Evolutionary conservation across 2,113 vertebrate species (phyloP), one percentile per base, ranked within the genome.

Genomic region (Smithornis capensis): DNA sequence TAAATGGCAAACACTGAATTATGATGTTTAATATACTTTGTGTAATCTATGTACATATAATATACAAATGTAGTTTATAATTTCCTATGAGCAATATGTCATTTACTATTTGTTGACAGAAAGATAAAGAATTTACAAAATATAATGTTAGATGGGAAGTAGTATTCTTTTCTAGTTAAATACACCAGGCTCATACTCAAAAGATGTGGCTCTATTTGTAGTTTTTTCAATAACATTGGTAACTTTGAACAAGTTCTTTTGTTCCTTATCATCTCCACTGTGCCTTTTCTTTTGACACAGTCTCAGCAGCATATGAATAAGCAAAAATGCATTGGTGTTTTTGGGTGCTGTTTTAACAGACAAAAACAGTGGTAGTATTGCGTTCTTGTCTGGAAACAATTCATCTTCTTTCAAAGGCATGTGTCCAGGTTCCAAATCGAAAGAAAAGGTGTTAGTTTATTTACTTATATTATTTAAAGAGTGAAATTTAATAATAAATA

Each of bases 181-280:
- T 0, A 0, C 10, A 62, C 14, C 6, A 19, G 19, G 6, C n/a
- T 63, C 45, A 7, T 33, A 40, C 12, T 49, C 40, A n/a, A 37
- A 50, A 89, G 65, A 56, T 62, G 42, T 44, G 21, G 9, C 5
- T 57, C 5, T 60, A 11, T 12, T 53, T 55, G 8, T 40, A 82
- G 28, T 45, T 65, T 28, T 59, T 57, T 6, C 49, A 47, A 24
- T n/a, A 27, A 12, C 19, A 37, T 60, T 22, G 68, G 2, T 19
- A 19, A 77, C 2, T 59, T 78, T 52, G 37, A 18, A 14, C 31
- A 94, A 68, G 18, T 13, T 14, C 42, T 75, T 89, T 63, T 22
- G n/a, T 40, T 22, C 10, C 9, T 83, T 37, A 31, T 23, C 57
- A n/a, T 33, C 12, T 38, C 37, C 91, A 25, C 18, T 75, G 52